A percentile compares a stretch with the other conserved stretches of the same genome.
These are phyloP conservation scores for Actenoides lindsayi DNA, from an alignment of 2,113 vertebrate genomes.

Conservation along the genomic window DNA sequence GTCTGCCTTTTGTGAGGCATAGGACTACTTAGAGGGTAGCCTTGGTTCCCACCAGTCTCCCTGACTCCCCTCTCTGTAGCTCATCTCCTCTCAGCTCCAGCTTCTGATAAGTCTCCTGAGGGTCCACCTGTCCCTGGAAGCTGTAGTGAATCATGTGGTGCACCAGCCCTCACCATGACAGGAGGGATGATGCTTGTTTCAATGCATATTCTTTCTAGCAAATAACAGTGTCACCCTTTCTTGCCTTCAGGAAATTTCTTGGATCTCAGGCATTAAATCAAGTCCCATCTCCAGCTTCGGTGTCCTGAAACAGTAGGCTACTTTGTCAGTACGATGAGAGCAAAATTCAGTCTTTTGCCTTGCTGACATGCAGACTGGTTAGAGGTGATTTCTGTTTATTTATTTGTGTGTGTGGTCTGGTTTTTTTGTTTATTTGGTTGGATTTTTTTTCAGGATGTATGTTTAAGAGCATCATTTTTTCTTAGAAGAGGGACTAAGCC, in stretches of 20 bases:
- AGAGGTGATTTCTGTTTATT: not conserved
- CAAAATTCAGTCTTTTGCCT: not conserved
- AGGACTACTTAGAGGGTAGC: not conserved
- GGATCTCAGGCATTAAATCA: not conserved
- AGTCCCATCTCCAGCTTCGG: not conserved
- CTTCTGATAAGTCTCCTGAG: not conserved
- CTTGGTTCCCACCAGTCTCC: not conserved
- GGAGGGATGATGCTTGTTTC: not conserved
- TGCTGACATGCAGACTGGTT: not conserved
- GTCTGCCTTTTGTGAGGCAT: not conserved
- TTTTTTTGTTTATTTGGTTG: not conserved
- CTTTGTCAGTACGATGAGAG: not conserved
- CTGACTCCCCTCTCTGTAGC: not conserved
- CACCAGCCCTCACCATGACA: not conserved
- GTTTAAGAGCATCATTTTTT: not conserved
- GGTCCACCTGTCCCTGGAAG: not conserved
- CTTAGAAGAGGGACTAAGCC: not conserved
- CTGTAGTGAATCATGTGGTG: not conserved
- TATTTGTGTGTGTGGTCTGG: not conserved
- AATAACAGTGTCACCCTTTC: not conserved
- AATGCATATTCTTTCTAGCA: not conserved
- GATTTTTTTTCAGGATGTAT: not conserved
- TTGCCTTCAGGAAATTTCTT: not conserved
- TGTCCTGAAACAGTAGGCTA: not conserved
- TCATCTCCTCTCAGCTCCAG: fast-evolving